Base-by-base conservation (phyloP, 2,113 vertebrate genomes). In the Xenopus laevis region DNA sequence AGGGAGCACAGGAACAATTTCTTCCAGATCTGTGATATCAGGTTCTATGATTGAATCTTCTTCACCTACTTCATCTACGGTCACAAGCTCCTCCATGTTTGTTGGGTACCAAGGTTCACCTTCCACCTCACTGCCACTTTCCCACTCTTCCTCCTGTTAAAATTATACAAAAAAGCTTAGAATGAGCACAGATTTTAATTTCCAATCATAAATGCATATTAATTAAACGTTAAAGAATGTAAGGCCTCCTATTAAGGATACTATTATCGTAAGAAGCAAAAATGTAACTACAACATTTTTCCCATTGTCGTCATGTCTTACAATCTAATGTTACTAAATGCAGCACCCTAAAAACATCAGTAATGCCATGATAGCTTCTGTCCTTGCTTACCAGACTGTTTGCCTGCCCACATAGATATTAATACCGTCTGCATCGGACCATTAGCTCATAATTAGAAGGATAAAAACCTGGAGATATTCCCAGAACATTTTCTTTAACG, bases 81-180 rank as follows among this genome's bases (percentile, higher is more conserved):
- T 99, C 58, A 99, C 95, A 71, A 99, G 86, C 79, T 98, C 97
- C 81, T 98, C 97, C 95, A 99, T 97, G 87, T 94, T 95, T 8
- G 93, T 90, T 4, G 95, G 96, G 80, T 97, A 99, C 96, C 97
- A 99, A 76, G 85, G 89, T 79, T 98, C 97, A 13, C 90, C 95
- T 74, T 98, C 97, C 0, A 90, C 86, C 77, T 98, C 95, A 47
- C 93, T 95, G 78, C 82, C 93, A 63, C 92, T 97, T 67, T 92
- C 93, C 81, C 83, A 88, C 4, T 87, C 87, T 82, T 86, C 88
- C 20, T 86, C 89, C 95, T 97, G 73, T 45, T 55, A n/a, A 74
- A 72, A 83, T 40, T 3, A 40, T 40, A 40, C 33, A 80, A 0
- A 15, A 72, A 53, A 79, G n/a, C n/a, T n/a, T 81, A n/a, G 33